Evolutionary conservation across 2,113 vertebrate species (phyloP).

Genomic region (Urocolius indicus): DNA sequence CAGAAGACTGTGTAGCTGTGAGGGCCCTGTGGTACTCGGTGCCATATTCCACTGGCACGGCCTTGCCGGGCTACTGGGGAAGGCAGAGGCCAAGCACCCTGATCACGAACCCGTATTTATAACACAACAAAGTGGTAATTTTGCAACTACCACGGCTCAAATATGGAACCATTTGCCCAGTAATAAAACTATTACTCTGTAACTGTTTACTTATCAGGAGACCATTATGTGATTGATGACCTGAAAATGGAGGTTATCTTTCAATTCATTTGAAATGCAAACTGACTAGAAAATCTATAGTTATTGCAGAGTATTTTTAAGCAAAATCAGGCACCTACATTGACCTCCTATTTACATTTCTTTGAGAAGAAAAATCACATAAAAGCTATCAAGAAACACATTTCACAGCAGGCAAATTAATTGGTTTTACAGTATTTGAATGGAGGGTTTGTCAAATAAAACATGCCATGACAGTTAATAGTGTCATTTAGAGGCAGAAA

Average conservation of each 20-base stretch:
- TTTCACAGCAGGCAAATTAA: conserved; percentile 84
- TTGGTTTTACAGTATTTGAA: conserved; percentile 85
- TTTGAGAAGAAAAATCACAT: conserved; percentile 74
- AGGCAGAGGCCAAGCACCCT: not conserved
- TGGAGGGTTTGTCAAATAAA: conserved; percentile 83
- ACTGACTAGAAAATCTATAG: conserved; percentile 72
- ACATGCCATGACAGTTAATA: conserved; percentile 82
- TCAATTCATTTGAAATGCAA: conserved; percentile 78
- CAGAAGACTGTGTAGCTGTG: rapidly evolving
- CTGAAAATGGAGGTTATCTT: conserved; percentile 75
- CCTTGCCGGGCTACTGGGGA: not conserved
- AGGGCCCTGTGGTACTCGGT: no score
- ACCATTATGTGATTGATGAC: conserved; percentile 72
- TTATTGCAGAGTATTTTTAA: conserved; percentile 69
- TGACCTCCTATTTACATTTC: conserved; percentile 80
- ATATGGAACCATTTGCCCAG: conserved; percentile 45
- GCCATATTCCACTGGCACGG: rapidly evolving
- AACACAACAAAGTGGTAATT: conserved; percentile 47
- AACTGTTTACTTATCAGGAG: conserved; percentile 72
- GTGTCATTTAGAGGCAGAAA: conserved; percentile 84
- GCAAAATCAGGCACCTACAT: conserved; percentile 71
- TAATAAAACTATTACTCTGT: conserved; percentile 75
- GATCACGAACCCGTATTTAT: conserved; percentile 27
- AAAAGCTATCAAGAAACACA: conserved; percentile 79
- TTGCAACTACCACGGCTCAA: conserved; percentile 54